Evolutionary conservation across 35 echinoderm and acorn worm species (phyloP).

Genomic region (Stichopus chloronotus): DNA sequence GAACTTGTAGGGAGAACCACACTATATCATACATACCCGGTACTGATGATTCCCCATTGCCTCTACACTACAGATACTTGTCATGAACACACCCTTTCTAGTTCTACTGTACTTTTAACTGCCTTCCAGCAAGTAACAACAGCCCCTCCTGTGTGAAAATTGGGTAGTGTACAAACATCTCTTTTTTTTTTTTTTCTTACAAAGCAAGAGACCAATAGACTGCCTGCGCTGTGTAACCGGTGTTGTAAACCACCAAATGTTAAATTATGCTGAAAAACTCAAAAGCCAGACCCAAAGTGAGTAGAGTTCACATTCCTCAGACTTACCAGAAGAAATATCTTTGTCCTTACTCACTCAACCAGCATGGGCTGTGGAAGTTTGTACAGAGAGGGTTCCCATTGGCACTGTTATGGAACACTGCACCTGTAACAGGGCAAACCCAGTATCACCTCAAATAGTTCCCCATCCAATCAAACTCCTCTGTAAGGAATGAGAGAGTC

Average conservation of each 20-base stretch:
- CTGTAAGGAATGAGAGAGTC: not conserved
- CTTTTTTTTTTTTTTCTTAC: not conserved
- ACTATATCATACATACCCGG: too few species aligned
- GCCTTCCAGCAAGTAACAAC: not conserved
- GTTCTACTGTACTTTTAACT: not conserved
- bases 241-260: not conserved
- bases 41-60: too few species aligned
- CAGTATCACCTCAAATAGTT: not conserved
- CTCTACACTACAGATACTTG: not conserved
- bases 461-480: slow-evolving; percentile 24
- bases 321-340: slow-evolving; percentile 40
- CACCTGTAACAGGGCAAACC: not conserved
- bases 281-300: slow-evolving; percentile 24
- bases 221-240: not conserved
- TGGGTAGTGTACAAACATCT: slow-evolving; percentile 24
- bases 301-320: slow-evolving; percentile 38
- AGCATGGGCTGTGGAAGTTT: slow-evolving; percentile 8
- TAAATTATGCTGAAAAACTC: slow-evolving; percentile 49
- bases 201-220: slow-evolving; percentile 17
- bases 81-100: slow-evolving; percentile 6
- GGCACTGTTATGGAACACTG: slow-evolving; percentile 34
- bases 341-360: slow-evolving; percentile 44
- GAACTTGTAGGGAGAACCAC: too few species aligned
- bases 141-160: slow-evolving; percentile 34
- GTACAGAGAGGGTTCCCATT: not conserved